phyloP scores from a whole-genome alignment of 2,113 vertebrate genomes.

The Hipposideros armiger region DNA sequence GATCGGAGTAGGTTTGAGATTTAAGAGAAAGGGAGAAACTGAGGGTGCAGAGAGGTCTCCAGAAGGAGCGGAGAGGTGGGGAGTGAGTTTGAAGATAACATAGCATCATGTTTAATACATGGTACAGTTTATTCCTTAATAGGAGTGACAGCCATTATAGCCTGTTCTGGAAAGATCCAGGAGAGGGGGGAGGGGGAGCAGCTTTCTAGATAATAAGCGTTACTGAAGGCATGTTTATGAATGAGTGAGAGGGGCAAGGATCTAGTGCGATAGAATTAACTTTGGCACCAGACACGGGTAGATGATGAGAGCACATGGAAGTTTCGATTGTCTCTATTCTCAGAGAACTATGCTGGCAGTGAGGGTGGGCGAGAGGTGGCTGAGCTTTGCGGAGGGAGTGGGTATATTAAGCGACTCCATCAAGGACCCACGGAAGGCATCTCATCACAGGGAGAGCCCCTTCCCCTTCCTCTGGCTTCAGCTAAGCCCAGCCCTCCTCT shows the following conservation, averaged over 20 bases:
- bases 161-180: background rate
- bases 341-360: background rate
- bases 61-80: background rate
- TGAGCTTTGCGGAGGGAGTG: background rate
- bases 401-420: accelerated
- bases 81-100: accelerated
- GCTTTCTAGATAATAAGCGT: background rate
- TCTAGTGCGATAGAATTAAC: accelerated
- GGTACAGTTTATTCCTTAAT: accelerated
- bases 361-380: accelerated
- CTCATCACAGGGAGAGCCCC: accelerated
- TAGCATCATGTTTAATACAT: background rate
- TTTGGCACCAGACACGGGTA: accelerated
- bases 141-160: accelerated
- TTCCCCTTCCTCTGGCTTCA: background rate
- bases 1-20: background rate
- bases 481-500: accelerated
- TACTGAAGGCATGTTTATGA: background rate
- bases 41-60: background rate
- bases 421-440: accelerated
- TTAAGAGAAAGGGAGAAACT: too few relatives aligned
- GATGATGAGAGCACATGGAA: accelerated
- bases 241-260: background rate
- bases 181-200: accelerated
- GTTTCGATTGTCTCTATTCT: background rate